These are phyloP conservation scores for Cynopterus brachyotis DNA, from an alignment of 2,113 vertebrate species.

Conservation along the genomic window DNA sequence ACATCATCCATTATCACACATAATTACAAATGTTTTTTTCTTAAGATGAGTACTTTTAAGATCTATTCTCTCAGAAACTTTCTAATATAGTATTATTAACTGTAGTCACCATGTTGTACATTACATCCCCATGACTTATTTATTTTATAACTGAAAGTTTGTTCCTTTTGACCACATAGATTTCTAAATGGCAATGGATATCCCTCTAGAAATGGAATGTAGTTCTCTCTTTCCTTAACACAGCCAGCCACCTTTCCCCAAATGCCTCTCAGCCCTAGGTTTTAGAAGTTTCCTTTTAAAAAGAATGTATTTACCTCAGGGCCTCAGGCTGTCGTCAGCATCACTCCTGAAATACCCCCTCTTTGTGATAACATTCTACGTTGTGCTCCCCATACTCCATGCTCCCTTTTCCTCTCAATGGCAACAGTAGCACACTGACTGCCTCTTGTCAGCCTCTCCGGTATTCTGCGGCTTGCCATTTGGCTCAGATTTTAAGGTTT, in stretches of 20 bases:
- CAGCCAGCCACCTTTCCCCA: rapidly evolving
- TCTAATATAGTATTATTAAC: not conserved
- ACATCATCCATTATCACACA: no score
- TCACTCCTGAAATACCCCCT: rapidly evolving
- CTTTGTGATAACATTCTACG: not conserved
- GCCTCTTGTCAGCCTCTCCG: not conserved
- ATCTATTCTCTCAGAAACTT: not conserved
- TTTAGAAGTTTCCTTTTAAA: not conserved
- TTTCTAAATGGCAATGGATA: not conserved
- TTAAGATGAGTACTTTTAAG: not conserved
- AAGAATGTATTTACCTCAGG: not conserved
- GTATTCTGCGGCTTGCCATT: not conserved
- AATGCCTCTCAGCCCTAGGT: not conserved
- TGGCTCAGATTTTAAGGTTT: not conserved
- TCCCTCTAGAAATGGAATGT: not conserved
- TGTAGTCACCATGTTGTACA: not conserved
- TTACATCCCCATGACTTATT: not conserved
- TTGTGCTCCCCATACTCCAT: rapidly evolving
- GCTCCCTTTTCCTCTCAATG: no score
- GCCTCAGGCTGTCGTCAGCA: not conserved
- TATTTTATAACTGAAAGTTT: not conserved
- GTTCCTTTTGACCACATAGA: not conserved
- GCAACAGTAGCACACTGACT: rapidly evolving
- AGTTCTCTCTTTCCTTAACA: not conserved
- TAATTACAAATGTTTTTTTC: not conserved